Evolutionary conservation across 2,113 vertebrate genomes (phyloP).

Genomic region (Romanogobio albipinnatus): DNA sequence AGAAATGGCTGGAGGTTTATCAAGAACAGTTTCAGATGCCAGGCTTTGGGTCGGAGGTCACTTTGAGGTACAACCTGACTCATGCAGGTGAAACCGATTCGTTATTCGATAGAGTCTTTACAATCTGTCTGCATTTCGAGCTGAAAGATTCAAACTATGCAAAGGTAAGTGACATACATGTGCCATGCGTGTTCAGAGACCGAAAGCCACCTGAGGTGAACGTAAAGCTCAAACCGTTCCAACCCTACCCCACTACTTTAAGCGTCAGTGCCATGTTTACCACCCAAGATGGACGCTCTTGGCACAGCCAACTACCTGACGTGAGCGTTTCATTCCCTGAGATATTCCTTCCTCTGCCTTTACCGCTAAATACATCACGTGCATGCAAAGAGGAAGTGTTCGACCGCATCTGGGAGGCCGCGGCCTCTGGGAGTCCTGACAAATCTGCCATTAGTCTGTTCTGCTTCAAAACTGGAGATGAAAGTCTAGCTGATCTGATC

Average conservation of each 20-base stretch:
- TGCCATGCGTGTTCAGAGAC: slow-evolving; percentile 77
- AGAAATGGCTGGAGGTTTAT: slow-evolving; percentile 61
- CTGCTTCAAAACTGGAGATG: slow-evolving; percentile 74
- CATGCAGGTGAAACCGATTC: slow-evolving; percentile 58
- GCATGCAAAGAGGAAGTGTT: slow-evolving; percentile 67
- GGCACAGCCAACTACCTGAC: slow-evolving; percentile 74
- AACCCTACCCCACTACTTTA: slow-evolving; percentile 76
- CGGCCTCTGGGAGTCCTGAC: slow-evolving; percentile 56
- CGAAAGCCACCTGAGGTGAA: slow-evolving; percentile 63
- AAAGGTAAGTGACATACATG: slow-evolving; percentile 72
- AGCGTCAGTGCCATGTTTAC: slow-evolving; percentile 77
- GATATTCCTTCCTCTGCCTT: slow-evolving; percentile 76
- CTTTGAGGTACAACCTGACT: slow-evolving; percentile 71
- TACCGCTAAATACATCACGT: slow-evolving; percentile 53
- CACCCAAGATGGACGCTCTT: slow-evolving; percentile 75
- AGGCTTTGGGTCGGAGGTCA: slow-evolving; percentile 67
- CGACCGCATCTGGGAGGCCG: slow-evolving; percentile 75
- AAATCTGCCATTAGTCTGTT: slow-evolving; percentile 73
- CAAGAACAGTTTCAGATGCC: slow-evolving; percentile 67
- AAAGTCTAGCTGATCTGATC: slow-evolving; percentile 67
- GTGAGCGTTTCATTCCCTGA: slow-evolving; percentile 77
- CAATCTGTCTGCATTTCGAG: slow-evolving; percentile 80
- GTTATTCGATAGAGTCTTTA: slow-evolving; percentile 76
- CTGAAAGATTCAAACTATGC: slow-evolving; percentile 73
- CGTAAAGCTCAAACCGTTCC: slow-evolving; percentile 75